Percentiles rank a stretch among this genome's conserved stretches.
phyloP scores from a whole-genome alignment of 2,888 invertebrate genomes.

The Parasteatoda lunata region DNA sequence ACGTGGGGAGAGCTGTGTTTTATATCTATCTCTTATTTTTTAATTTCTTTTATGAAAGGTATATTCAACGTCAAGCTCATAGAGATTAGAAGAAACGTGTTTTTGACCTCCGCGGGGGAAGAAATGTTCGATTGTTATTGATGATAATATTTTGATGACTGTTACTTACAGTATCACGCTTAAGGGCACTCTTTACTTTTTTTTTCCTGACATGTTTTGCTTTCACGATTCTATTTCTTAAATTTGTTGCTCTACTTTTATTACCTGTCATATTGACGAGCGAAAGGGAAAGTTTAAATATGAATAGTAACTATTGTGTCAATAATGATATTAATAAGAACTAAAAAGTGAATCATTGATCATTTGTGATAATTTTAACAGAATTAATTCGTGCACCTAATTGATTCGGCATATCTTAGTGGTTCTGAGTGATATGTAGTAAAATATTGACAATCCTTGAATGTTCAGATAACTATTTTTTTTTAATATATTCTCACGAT shows the following conservation, averaged over 20 bases:
- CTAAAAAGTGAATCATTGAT: no score
- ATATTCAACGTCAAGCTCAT: slow-evolving; percentile 1
- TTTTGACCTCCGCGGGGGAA: slow-evolving; percentile 6
- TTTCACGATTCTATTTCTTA: neutral
- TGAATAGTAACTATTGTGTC: no score
- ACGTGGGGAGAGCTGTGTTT: slow-evolving; percentile 30
- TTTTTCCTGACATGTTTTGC: neutral
- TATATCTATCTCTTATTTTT: slow-evolving; percentile 9
- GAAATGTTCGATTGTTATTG: slow-evolving; percentile 6
- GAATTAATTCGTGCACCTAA: no score
- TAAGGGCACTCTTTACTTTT: neutral
- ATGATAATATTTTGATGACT: slow-evolving; percentile 2
- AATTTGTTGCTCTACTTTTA: neutral
- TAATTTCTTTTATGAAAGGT: slow-evolving; percentile 26
- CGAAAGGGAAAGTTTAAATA: no score
- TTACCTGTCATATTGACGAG: neutral
- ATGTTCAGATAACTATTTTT: no score
- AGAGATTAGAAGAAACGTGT: slow-evolving; percentile 10
- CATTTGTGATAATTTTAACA: no score
- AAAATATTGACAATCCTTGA: no score
- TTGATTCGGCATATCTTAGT: no score
- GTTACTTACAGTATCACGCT: neutral
- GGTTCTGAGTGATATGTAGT: no score
- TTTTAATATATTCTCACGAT: no score
- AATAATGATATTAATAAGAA: no score